Conservation (phyloP, 2,113 vertebrate species). For the Bufo bufo region DNA sequence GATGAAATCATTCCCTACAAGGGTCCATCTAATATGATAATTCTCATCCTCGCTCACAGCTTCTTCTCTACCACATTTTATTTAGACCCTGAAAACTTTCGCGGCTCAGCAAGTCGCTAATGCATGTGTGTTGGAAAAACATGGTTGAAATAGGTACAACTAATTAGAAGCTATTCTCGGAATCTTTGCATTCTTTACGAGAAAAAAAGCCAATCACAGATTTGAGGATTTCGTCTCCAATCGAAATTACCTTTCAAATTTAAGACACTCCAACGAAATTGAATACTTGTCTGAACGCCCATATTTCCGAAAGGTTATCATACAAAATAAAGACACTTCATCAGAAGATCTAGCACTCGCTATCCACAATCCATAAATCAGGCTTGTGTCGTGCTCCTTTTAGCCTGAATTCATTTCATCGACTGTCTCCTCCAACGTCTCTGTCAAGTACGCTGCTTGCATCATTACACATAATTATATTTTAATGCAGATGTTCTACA, state of each 20-base stretch:
- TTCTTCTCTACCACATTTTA: neutral
- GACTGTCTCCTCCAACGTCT: conserved; percentile 47
- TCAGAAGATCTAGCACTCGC: conserved; percentile 48
- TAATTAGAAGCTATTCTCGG: conserved; percentile 47
- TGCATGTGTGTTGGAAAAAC: conserved; percentile 24
- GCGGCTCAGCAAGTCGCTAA: conserved; percentile 26
- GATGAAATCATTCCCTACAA: neutral
- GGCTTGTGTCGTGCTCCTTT: conserved; percentile 50
- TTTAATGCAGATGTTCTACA: conserved; percentile 59
- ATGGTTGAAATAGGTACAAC: conserved; percentile 12
- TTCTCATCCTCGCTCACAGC: neutral
- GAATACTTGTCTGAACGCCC: conserved; percentile 46
- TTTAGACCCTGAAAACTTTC: conserved; percentile 3
- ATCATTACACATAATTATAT: conserved; percentile 59
- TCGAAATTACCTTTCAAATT: conserved; percentile 50
- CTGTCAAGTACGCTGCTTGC: conserved; percentile 57
- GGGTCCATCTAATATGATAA: neutral
- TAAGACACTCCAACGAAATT: conserved; percentile 56
- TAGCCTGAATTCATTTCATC: conserved; percentile 49
- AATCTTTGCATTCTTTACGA: neutral
- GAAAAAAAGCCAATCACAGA: conserved; percentile 45
- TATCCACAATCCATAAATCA: conserved; percentile 56
- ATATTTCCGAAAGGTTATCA: conserved; percentile 56
- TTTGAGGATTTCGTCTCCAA: conserved; percentile 42
- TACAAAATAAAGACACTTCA: conserved; percentile 54